A percentile compares a stretch with the other conserved stretches of the same genome.
Conservation (phyloP, 2,888 invertebrate species). For the Penaeus monodon region DNA sequence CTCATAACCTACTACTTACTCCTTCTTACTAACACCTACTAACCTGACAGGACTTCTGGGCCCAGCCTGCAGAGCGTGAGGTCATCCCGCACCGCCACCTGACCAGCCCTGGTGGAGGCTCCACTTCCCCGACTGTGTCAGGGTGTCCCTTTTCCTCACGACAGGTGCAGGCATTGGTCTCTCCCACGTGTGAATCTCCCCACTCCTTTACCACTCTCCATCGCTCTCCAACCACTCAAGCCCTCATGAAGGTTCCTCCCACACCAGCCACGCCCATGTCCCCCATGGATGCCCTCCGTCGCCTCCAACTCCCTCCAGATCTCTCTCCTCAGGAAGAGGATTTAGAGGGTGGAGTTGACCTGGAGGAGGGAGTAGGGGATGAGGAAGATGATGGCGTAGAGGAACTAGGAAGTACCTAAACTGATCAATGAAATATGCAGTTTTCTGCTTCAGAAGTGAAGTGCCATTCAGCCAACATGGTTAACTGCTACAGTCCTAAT, state of each 20-base stretch:
- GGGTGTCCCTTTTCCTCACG: constrained; percentile 63
- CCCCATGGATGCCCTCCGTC: constrained; percentile 63
- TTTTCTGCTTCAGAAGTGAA: constrained; percentile 30
- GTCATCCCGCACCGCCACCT: constrained; percentile 78
- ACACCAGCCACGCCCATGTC: constrained; percentile 65
- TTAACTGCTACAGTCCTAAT: constrained; percentile 10
- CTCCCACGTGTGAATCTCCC: constrained; percentile 62
- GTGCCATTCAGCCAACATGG: constrained; percentile 38
- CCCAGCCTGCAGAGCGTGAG: constrained; percentile 77
- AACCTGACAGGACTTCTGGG: constrained; percentile 74
- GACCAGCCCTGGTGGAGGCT: constrained; percentile 72
- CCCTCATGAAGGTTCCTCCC: constrained; percentile 47
- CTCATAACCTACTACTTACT: neutral
- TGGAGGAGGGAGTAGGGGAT: constrained; percentile 28
- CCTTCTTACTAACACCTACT: constrained; percentile 21
- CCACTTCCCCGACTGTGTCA: constrained; percentile 19
- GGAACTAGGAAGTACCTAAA: constrained; percentile 18
- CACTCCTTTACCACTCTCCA: constrained; percentile 40
- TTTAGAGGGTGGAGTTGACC: constrained; percentile 7
- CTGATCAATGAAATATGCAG: constrained; percentile 30
- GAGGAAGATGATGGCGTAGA: constrained; percentile 18
- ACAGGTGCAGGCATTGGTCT: constrained; percentile 64
- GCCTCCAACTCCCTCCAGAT: constrained; percentile 60
- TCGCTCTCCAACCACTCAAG: constrained; percentile 64
- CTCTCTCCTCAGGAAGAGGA: constrained; percentile 40